Base-by-base conservation (phyloP, 2,797 vertebrate genomes). In the Megalops cyprinoides region DNA sequence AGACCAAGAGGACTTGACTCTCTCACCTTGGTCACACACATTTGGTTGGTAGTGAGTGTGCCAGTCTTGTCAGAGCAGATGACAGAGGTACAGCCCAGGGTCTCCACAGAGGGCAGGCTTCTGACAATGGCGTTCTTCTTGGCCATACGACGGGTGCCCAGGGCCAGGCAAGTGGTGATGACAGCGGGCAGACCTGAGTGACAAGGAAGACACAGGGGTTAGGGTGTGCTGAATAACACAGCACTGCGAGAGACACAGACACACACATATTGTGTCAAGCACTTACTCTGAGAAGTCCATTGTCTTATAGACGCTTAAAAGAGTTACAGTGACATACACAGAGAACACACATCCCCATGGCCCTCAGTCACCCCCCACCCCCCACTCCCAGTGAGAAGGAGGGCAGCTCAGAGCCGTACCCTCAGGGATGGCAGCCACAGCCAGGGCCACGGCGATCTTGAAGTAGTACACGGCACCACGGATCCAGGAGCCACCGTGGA, bases 31-130 rank as follows among this genome's bases (percentile, higher is more conserved):
- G 96, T 97, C 34, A 98, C 97, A 75, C 96, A 97, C 97, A 97
- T 97, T 94, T 97, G 97, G 94, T 98, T 98, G 93, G 97, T 98
- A 92, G 97, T 98, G 76, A 99, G 95, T 79, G 97, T 99, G 84
- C 97, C 97, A 0, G 97, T 98, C 90, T 98, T 99, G 90, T 98
- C 97, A 0, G 97, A 98, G 91, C 97, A 98, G 95, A 98, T 99
- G 92, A 98, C 97, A 0, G 97, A 98, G 81, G 96, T 97, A 91
- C 97, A 98, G 86, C 97, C 97, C 82, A 98, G 90, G 6, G 97
- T 97, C 92, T 98, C 97, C 77, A 97, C 97, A 0, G 97, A 98
- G 73, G 97, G 97, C 79, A 97, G 87, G 86, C 96, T 97, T 76
- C 97, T 92, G 74, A 97, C 97, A 0, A 98, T 97, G 60, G 97